Percentiles rank a stretch among this genome's conserved stretches.
Conservation (phyloP, 2,113 vertebrate species). For the Oreochromis niloticus region DNA sequence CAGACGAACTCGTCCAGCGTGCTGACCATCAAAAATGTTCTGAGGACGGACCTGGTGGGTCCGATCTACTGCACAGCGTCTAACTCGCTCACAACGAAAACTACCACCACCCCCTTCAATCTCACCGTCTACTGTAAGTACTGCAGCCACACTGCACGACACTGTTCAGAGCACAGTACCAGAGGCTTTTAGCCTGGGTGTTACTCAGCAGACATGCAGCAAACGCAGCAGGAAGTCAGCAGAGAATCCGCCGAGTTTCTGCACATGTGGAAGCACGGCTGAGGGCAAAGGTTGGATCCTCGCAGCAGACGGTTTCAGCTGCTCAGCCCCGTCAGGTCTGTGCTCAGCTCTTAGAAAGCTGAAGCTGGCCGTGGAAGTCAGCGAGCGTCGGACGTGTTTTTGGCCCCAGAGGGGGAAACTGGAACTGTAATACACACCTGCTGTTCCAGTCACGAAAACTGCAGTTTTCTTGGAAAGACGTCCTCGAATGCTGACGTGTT, state of each 20-base stretch:
- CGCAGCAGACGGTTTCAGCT: background rate
- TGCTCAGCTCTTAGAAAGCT: background rate
- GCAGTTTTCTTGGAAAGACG: background rate
- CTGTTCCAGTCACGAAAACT: background rate
- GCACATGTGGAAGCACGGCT: background rate
- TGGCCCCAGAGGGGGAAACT: background rate
- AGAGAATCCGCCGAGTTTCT: fast-evolving
- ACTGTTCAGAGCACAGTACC: background rate
- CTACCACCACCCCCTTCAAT: conserved; percentile 42
- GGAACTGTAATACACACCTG: background rate
- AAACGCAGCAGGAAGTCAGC: background rate
- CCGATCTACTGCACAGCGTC: conserved; percentile 52
- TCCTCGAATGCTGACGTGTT: fast-evolving
- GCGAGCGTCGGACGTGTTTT: background rate
- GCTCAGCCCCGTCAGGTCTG: background rate
- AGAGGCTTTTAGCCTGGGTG: background rate
- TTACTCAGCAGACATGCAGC: background rate
- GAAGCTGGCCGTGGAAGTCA: background rate
- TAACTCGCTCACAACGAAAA: conserved; percentile 27
- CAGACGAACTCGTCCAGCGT: background rate
- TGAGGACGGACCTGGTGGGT: conserved; percentile 32
- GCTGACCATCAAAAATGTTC: conserved; percentile 37
- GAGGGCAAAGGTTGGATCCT: background rate
- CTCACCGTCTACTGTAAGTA: conserved; percentile 66
- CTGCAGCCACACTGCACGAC: background rate